Conservation (phyloP, 1,140 invertebrate species). For the Sinella curviseta region DNA sequence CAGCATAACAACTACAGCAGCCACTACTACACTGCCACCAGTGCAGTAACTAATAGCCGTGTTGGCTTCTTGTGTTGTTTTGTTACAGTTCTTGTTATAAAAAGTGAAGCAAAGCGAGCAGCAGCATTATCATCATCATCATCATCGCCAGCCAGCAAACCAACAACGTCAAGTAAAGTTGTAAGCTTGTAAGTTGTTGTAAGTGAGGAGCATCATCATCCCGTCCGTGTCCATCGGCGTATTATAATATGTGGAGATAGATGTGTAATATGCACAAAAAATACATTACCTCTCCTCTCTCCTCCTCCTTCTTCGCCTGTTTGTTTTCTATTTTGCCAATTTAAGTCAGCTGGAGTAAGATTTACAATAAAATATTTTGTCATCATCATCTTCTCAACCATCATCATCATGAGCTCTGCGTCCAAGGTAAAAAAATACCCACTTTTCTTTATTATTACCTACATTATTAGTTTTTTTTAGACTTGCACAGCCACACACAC, state of each 20-base stretch:
- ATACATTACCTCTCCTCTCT: conserved; percentile 6
- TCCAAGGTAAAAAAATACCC: conserved; percentile 6
- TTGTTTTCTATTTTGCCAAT: conserved; percentile 11
- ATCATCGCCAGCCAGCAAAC: too few species aligned
- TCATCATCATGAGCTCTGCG: conserved; percentile 20
- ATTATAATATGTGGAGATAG: background rate
- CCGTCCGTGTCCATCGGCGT: too few species aligned
- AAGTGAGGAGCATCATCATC: too few species aligned
- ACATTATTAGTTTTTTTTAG: background rate
- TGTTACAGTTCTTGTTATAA: too few species aligned
- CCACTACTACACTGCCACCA: too few species aligned
- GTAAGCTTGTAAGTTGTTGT: too few species aligned
- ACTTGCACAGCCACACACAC: background rate
- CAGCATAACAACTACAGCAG: too few species aligned
- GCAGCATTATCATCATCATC: too few species aligned
- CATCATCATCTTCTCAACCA: background rate
- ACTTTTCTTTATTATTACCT: background rate
- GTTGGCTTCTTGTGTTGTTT: too few species aligned
- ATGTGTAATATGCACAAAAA: background rate
- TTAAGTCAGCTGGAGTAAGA: conserved; percentile 21
- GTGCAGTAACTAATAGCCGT: too few species aligned
- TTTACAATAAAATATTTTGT: conserved; percentile 16
- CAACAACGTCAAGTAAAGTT: too few species aligned
- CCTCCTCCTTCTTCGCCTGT: background rate
- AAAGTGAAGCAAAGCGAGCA: too few species aligned